Evolutionary conservation across 1,140 invertebrate genomes (phyloP), one percentile per base, ranked within the genome.

Genomic region (Nilaparvata lugens): DNA sequence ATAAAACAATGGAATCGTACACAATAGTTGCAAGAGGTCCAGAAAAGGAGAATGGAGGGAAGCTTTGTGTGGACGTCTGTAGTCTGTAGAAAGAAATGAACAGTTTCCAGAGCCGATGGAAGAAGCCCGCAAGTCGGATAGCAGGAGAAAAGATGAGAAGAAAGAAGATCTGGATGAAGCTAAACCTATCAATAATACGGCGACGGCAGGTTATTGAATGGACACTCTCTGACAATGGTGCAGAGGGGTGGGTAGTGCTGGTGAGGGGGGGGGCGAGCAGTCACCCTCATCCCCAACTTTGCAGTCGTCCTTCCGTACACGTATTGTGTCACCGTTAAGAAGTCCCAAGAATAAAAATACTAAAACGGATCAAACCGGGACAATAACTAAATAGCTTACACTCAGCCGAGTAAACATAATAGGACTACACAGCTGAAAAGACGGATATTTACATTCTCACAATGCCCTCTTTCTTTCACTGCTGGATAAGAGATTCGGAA

Each of bases 341-440:
- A 48, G 45, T 48, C 45, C 45, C 21, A 48, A 48, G 45, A 48
- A 48, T 48, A 48, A 48, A 48, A 48, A 48, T 48, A 48, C 45
- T 48, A 48, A 48, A 48, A 48, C 45, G 45, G 45, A 48, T 48
- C 45, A 48, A 23, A 23, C 45, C 4, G 2, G 45, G 16, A 48
- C 45, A 48, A 48, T 48, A 48, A 23, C 16, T 48, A 48, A 48
- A 48, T 48, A 48, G 45, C 45, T 48, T 48, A 48, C 45, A 48
- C 16, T 48, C 21, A 48, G 45, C 45, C 45, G 45, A 48, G 16
- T 48, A 48, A 19, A 48, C 45, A 48, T 48, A 48, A 48, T 48
- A 48, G 45, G 45, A 16, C 45, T 48, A 48, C 45, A 23, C 45
- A 23, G 16, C 45, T 48, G 45, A 48, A 48, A 48, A 48, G 45